Conservation (phyloP, 2,888 invertebrate species). For the Epsilonema sp. region DNA sequence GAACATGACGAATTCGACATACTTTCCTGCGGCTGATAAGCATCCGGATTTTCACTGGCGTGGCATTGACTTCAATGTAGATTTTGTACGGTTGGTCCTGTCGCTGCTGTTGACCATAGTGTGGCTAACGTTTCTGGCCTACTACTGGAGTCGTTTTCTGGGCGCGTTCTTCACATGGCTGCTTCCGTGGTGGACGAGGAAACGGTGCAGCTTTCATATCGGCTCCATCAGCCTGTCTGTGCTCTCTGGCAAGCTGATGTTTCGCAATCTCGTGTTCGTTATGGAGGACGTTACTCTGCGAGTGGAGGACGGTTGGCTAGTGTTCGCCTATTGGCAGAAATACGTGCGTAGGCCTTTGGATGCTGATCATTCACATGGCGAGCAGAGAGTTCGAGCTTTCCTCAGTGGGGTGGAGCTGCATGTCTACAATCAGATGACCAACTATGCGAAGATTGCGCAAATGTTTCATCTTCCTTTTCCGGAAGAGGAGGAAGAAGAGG, state of each 20-base stretch:
- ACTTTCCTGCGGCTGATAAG: too few species aligned
- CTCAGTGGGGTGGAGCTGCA: constrained; percentile 87
- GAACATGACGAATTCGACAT: too few species aligned
- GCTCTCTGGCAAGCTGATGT: constrained; percentile 95
- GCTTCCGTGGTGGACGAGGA: too few species aligned
- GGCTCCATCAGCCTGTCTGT: constrained; percentile 84
- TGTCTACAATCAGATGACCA: constrained; percentile 68
- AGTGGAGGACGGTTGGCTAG: constrained; percentile 85
- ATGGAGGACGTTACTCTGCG: constrained; percentile 77
- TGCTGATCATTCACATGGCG: constrained; percentile 45
- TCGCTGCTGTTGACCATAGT: not conserved
- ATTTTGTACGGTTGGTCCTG: too few species aligned
- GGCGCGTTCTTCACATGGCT: not conserved
- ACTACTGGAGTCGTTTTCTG: not conserved
- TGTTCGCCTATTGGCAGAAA: constrained; percentile 93
- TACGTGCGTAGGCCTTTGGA: constrained; percentile 83
- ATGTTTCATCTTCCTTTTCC: too few species aligned
- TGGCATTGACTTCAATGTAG: too few species aligned
- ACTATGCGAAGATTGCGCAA: too few species aligned
- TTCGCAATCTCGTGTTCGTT: constrained; percentile 77
- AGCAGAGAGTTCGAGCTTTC: too few species aligned
- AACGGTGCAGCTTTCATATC: constrained; percentile 31
- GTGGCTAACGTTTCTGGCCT: not conserved
- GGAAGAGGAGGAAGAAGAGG: too few species aligned
- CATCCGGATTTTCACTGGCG: too few species aligned